These are phyloP conservation scores for Rachycentron canadum DNA, from an alignment of 2,797 vertebrate species.

Conservation along the genomic window DNA sequence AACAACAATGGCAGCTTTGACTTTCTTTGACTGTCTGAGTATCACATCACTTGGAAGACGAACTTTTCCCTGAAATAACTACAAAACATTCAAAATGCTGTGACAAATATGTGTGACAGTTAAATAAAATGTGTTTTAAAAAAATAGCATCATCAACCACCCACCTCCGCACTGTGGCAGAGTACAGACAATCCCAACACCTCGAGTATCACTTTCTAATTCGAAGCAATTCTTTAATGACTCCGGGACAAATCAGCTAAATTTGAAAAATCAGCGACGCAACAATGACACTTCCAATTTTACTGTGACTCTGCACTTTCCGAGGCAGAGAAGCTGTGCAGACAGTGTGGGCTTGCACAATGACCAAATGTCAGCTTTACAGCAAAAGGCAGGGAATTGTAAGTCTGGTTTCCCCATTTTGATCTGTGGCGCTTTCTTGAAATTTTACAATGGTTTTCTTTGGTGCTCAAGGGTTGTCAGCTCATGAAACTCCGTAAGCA, in stretches of 20 bases:
- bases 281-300: background rate
- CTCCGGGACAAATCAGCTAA: background rate
- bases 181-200: conserved; percentile 5
- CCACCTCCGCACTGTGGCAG: background rate
- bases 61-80: background rate
- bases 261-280: background rate
- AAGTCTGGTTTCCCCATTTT: background rate
- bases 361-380: background rate
- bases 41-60: background rate
- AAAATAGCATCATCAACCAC: background rate
- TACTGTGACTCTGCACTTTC: background rate
- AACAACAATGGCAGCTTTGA: conserved; percentile 15
- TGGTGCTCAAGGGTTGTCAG: background rate
- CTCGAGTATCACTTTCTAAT: background rate
- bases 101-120: background rate
- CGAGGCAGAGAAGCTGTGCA: background rate
- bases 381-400: background rate
- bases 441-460: background rate
- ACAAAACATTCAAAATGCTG: background rate
- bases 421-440: conserved; percentile 8
- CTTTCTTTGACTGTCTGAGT: background rate
- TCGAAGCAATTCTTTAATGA: background rate
- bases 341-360: background rate
- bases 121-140: background rate
- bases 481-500: conserved; percentile 33